These are phyloP conservation scores for Cuculus canorus DNA, from an alignment of 2,797 vertebrate species.

Conservation along the genomic window DNA sequence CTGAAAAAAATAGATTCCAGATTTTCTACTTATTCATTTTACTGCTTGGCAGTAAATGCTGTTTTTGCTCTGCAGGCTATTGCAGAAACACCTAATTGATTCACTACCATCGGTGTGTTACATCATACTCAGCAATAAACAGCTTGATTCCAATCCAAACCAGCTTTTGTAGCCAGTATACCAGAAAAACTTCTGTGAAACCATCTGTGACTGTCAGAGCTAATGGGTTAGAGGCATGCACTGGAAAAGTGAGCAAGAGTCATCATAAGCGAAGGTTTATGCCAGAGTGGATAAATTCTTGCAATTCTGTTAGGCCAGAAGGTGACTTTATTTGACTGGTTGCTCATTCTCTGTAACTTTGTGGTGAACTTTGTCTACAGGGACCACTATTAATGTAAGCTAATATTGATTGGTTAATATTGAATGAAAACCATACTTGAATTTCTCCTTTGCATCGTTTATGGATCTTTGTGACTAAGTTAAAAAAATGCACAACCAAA, in stretches of 20 bases:
- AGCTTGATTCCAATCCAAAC: conserved; percentile 52
- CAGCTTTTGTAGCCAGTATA: conserved; percentile 51
- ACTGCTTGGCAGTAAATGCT: conserved; percentile 46
- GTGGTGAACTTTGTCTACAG: not conserved
- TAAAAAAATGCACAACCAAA: not conserved
- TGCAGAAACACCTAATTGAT: conserved; percentile 65
- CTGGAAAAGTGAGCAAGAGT: conserved; percentile 20
- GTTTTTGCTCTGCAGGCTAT: conserved; percentile 28
- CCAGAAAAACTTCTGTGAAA: conserved; percentile 62
- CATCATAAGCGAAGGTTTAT: not conserved
- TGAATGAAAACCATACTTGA: not conserved
- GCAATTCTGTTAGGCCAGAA: not conserved
- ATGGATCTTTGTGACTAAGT: not conserved
- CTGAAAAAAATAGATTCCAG: conserved; percentile 61
- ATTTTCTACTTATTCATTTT: conserved; percentile 62
- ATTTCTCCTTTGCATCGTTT: not conserved
- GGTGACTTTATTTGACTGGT: not conserved
- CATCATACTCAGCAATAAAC: conserved; percentile 53
- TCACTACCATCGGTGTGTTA: conserved; percentile 56
- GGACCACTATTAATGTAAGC: not conserved
- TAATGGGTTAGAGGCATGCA: conserved; percentile 29
- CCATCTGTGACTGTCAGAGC: conserved; percentile 56
- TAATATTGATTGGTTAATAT: not conserved
- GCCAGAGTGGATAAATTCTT: not conserved
- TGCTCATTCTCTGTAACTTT: not conserved